Evolutionary conservation across 1,140 invertebrate species (phyloP).

Genomic region (Drosophila kanapiae): DNA sequence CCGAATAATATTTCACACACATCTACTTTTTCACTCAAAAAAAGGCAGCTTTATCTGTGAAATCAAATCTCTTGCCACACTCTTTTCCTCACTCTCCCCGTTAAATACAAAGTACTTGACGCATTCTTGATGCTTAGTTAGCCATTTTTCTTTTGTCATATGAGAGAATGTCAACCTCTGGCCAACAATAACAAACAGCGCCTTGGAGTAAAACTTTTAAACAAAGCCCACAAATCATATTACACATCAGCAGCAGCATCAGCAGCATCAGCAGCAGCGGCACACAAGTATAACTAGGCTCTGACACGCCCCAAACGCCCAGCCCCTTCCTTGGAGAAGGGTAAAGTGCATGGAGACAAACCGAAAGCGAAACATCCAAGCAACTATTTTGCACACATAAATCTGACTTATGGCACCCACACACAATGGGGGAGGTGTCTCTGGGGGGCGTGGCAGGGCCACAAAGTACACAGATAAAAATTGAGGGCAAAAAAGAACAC

Average conservation of each 20-base stretch:
- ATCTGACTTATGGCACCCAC: constrained; percentile 76
- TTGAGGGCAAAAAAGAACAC: background rate
- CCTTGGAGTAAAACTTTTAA: constrained; percentile 64
- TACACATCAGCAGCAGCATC: constrained; percentile 36
- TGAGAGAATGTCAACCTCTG: constrained; percentile 59
- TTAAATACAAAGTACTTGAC: constrained; percentile 21
- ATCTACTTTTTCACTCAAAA: constrained; percentile 21
- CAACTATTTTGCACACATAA: constrained; percentile 80
- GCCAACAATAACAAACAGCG: constrained; percentile 51
- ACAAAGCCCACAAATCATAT: constrained; percentile 75
- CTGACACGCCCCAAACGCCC: constrained; percentile 20
- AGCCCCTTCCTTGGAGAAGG: constrained; percentile 27
- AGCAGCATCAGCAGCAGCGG: background rate
- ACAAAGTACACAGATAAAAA: background rate
- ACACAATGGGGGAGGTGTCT: constrained; percentile 17
- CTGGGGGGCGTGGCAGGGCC: constrained; percentile 11
- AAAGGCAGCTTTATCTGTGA: constrained; percentile 29
- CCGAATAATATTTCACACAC: constrained; percentile 15
- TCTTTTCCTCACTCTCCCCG: background rate
- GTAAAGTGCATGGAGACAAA: constrained; percentile 46
- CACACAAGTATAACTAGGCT: constrained; percentile 53
- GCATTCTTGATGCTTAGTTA: constrained; percentile 41
- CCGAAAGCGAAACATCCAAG: constrained; percentile 31
- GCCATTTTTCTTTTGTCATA: constrained; percentile 58
- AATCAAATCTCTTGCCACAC: constrained; percentile 21